Conservation (phyloP, 2,113 vertebrate species). For the Pholis gunnellus region DNA sequence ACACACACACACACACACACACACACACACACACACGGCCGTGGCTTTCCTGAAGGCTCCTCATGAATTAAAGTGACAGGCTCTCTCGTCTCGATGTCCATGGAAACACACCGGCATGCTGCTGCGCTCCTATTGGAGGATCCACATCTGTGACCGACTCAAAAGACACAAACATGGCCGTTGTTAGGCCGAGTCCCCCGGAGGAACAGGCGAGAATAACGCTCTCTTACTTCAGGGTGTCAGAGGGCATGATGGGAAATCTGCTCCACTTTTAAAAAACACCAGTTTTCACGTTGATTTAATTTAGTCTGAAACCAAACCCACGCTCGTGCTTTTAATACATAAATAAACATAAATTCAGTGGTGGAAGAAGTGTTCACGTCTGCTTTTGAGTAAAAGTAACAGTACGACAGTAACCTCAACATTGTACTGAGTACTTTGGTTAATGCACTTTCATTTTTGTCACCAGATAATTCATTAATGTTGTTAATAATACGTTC, state of each 20-base stretch:
- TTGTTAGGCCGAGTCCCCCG: slow-evolving; percentile 32
- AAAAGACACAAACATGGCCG: slow-evolving; percentile 21
- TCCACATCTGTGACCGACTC: slow-evolving; percentile 47
- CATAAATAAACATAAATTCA: background rate
- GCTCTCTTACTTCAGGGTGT: background rate
- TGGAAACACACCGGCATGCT: slow-evolving; percentile 50
- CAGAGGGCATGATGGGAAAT: background rate
- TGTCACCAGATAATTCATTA: background rate
- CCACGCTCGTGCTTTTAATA: background rate
- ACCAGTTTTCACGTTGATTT: no score
- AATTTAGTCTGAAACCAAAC: background rate
- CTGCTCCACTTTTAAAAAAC: background rate
- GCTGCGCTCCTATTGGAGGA: slow-evolving; percentile 31
- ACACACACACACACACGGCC: no score
- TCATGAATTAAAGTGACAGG: slow-evolving; percentile 68
- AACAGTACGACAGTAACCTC: no score
- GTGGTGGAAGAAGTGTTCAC: background rate
- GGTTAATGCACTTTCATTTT: background rate
- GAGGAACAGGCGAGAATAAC: background rate
- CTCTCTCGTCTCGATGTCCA: slow-evolving; percentile 48
- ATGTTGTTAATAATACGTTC: background rate
- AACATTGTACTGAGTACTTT: no score
- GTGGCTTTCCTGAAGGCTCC: slow-evolving; percentile 57
- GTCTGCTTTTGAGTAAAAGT: no score
- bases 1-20: no score